Base-by-base conservation (phyloP, 2,888 invertebrate genomes). In the Ametastegia equiseti region DNA sequence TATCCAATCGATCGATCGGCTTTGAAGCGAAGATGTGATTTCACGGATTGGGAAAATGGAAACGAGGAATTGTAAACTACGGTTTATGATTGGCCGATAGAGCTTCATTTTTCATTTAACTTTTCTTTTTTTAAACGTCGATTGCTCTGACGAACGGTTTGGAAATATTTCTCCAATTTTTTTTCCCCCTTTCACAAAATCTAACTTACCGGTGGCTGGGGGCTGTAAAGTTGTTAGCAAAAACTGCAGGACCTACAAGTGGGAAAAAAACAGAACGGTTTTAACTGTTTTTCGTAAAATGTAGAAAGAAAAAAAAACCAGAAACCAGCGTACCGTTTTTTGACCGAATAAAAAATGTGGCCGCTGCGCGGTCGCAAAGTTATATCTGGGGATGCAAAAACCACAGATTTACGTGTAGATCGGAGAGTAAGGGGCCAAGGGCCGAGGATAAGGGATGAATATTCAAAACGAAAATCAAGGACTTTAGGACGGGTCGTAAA, bases 1-100 rank as follows among this genome's bases (percentile, higher is more conserved):
- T 90, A 88, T 87, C 88, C 86, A 87, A 87, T 89, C 89, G 89
- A 87, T 89, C 89, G 88, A 89, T 89, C 88, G 85, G 83, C 87
- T 83, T 85, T 86, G 84, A 87, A 88, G 88, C 87, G 86, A 88
- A 89, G 81, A 81, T 81, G 75, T 81, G 75, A 81, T 81, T 81
- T 81, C 30, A 42, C 30, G 19, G 33, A 42, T 36, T 63, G 78
- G 78, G 45, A 60, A 78, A 78, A 63, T 78, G 78, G 78, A 78
- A 78, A 78, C 78, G 78, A 78, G 78, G 60, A 78, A 78, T 78
- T 78, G 60, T 63, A 45, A 78, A 23, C 27, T 63, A 78, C 78
- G 23, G 77, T 77, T 54, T 57, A 50, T 57, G 77, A 78, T 60
- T 63, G 78, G 78, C 45, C 54, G 75, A 75, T 19, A 15, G 50